Percentiles rank a stretch among this genome's conserved stretches.
phyloP scores from a whole-genome alignment of 2,113 vertebrate species.

The Anarhynchus alexandrinus region DNA sequence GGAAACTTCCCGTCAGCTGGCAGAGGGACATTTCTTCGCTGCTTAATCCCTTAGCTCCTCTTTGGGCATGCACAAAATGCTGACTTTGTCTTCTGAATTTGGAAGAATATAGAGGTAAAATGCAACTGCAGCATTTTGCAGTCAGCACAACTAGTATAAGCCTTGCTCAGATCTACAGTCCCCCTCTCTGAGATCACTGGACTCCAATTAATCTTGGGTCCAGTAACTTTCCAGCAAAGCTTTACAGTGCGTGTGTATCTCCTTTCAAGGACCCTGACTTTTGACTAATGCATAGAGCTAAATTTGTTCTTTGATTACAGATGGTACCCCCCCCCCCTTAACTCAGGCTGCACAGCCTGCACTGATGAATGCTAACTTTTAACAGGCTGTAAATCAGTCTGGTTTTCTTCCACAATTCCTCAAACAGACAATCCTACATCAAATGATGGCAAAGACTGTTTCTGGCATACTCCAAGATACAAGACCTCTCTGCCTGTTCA shows the following conservation, averaged over 20 bases:
- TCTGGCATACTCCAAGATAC: background rate
- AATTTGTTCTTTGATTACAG: background rate
- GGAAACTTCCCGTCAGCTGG: background rate
- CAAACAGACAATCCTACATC: background rate
- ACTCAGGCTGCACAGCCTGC: background rate
- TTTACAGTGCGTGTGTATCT: background rate
- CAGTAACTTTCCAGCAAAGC: background rate
- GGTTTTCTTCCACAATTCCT: conserved; percentile 4
- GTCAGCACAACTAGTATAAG: background rate
- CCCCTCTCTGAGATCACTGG: background rate
- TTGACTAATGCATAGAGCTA: background rate
- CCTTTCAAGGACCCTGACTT: background rate
- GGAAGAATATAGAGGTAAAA: background rate
- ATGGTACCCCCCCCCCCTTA: background rate
- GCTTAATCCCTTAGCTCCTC: conserved; percentile 17
- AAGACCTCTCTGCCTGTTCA: background rate
- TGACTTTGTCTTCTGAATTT: conserved; percentile 34
- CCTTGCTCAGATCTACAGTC: background rate
- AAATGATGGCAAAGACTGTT: background rate
- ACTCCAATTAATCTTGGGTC: background rate
- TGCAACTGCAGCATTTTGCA: background rate
- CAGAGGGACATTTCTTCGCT: background rate
- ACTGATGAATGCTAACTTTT: background rate
- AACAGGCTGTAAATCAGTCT: conserved; percentile 6
- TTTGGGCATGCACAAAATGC: conserved; percentile 30